Percentiles rank a stretch among this genome's conserved stretches.
Evolutionary conservation across 2,888 invertebrate species (phyloP).

Genomic region (Dromius quadrimaculatus): DNA sequence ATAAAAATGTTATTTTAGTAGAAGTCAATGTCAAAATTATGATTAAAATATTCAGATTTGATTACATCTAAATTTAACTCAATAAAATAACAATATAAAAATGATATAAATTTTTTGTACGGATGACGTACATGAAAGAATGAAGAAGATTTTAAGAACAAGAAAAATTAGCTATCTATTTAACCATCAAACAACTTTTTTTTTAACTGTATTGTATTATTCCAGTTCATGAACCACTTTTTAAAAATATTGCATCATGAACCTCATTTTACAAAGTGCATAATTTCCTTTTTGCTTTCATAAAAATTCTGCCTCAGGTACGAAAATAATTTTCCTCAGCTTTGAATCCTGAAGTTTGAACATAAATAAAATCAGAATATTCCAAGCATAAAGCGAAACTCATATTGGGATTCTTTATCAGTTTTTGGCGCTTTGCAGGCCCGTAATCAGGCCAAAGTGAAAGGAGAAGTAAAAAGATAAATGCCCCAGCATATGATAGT

Average conservation of each 20-base stretch:
- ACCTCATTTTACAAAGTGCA: too few species aligned
- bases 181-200: too few species aligned
- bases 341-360: not conserved
- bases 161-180: too few species aligned
- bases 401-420: not conserved
- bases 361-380: conserved; percentile 3
- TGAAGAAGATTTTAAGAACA: too few species aligned
- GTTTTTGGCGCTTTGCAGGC: not conserved
- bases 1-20: not conserved
- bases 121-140: too few species aligned
- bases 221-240: too few species aligned
- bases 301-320: too few species aligned
- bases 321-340: not conserved
- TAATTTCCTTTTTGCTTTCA: too few species aligned
- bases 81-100: not conserved
- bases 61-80: not conserved
- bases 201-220: too few species aligned
- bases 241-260: too few species aligned
- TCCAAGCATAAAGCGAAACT: not conserved
- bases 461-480: conserved; percentile 11
- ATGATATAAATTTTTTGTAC: too few species aligned
- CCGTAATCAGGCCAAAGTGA: conserved; percentile 11
- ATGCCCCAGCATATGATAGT: not conserved
- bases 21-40: not conserved
- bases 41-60: not conserved